Conservation (phyloP, 2,113 vertebrate genomes). For the Diadophis punctatus region DNA sequence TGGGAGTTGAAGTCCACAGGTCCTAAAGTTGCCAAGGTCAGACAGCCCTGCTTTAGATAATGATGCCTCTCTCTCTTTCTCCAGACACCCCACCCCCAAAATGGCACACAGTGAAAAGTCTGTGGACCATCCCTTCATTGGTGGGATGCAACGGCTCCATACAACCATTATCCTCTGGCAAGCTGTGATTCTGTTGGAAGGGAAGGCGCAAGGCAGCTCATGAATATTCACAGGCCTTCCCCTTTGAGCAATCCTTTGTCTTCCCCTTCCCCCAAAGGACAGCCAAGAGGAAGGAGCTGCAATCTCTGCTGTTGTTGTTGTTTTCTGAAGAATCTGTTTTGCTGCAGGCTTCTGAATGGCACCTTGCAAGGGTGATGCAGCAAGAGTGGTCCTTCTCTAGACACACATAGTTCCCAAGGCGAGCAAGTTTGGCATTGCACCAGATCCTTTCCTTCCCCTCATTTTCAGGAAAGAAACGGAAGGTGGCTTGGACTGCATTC, state of each 20-base stretch:
- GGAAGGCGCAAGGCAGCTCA: background rate
- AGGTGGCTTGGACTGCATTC: background rate
- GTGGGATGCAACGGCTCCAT: background rate
- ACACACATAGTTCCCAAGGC: no score
- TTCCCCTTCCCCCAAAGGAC: background rate
- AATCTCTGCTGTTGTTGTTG: background rate
- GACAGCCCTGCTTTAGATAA: background rate
- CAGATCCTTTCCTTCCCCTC: background rate
- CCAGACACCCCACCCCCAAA: background rate
- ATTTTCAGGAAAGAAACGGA: background rate
- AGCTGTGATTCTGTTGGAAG: background rate
- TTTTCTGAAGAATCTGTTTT: background rate
- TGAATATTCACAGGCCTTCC: constrained; percentile 8
- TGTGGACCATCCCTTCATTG: background rate
- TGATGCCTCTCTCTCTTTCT: background rate
- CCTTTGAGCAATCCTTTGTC: background rate
- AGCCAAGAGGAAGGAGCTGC: background rate
- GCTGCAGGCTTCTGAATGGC: background rate
- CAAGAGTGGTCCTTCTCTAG: no score
- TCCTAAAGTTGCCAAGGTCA: background rate
- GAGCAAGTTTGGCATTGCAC: background rate
- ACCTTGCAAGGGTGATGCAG: background rate
- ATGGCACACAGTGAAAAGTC: background rate
- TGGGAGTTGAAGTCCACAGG: background rate
- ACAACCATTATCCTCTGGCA: background rate